These are phyloP conservation scores for Hymenopus coronatus DNA, from an alignment of 2,888 invertebrate species.

Conservation along the genomic window DNA sequence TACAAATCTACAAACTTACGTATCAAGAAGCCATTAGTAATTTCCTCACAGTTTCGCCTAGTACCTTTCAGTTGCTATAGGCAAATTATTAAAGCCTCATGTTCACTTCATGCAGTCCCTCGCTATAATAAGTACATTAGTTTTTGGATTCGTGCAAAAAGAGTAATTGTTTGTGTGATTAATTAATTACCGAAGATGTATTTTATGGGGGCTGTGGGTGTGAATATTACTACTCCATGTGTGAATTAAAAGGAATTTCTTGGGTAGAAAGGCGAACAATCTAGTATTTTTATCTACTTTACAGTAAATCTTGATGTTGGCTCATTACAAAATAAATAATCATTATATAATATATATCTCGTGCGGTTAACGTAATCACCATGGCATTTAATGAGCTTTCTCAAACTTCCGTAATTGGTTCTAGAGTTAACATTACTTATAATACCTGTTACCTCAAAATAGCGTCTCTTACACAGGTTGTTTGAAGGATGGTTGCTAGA, in stretches of 20 bases:
- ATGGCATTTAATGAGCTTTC: constrained; percentile 9
- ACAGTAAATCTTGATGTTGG: constrained; percentile 13
- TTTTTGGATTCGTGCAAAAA: not conserved
- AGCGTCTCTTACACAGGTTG: not conserved
- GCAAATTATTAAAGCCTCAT: not conserved
- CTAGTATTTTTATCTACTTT: constrained; percentile 5
- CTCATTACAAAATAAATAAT: constrained; percentile 6
- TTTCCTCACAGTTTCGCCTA: not conserved
- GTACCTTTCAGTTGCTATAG: not conserved
- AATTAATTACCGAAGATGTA: not conserved
- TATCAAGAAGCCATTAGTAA: not conserved
- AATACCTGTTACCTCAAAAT: not conserved
- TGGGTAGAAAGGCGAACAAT: constrained; percentile 3
- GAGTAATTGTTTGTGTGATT: not conserved
- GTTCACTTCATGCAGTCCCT: not conserved
- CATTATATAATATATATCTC: not conserved
- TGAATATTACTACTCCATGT: constrained; percentile 7
- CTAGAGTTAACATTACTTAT: not conserved
- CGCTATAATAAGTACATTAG: not conserved
- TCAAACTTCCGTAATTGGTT: not conserved
- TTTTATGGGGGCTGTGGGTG: not conserved
- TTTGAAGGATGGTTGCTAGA: not conserved
- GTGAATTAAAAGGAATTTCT: not conserved
- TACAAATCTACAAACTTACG: not conserved
- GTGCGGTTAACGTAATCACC: not conserved